phyloP scores from a whole-genome alignment of 2,888 invertebrate species.

The Octonoba sinensis region DNA sequence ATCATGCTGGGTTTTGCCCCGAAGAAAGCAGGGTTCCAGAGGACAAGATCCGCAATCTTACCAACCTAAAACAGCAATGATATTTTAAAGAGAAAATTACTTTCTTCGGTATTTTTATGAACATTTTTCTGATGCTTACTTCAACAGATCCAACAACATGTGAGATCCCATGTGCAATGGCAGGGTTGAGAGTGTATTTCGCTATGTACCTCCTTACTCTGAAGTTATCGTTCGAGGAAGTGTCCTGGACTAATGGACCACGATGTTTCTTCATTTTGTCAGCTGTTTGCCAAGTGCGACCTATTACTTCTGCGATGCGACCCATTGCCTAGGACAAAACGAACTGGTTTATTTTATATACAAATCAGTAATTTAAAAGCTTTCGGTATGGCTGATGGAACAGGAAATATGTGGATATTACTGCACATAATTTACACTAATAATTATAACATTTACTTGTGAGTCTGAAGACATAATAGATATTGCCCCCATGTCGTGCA shows the following conservation, averaged over 20 bases:
- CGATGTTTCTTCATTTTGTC: slow-evolving; percentile 70
- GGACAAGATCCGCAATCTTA: slow-evolving; percentile 70
- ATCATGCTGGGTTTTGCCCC: slow-evolving; percentile 71
- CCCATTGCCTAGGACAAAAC: slow-evolving; percentile 69
- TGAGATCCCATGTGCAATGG: slow-evolving; percentile 69
- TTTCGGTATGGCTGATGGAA: background rate
- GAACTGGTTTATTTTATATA: background rate
- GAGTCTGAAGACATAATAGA: slow-evolving; percentile 71
- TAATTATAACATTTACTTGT: slow-evolving; percentile 67
- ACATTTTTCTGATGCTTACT: slow-evolving; percentile 64
- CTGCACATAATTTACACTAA: background rate
- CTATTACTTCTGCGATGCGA: slow-evolving; percentile 69
- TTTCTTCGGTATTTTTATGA: background rate
- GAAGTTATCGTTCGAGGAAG: slow-evolving; percentile 69
- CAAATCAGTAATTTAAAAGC: background rate
- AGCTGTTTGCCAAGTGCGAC: slow-evolving; percentile 71
- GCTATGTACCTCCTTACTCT: slow-evolving; percentile 70
- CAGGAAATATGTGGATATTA: background rate
- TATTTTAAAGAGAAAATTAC: background rate
- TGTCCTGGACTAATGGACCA: slow-evolving; percentile 68
- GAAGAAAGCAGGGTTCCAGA: slow-evolving; percentile 71
- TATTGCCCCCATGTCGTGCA: slow-evolving; percentile 71
- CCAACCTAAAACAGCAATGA: slow-evolving; percentile 66
- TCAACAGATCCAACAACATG: slow-evolving; percentile 69
- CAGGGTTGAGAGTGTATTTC: slow-evolving; percentile 71